Evolutionary conservation across 1,140 invertebrate genomes (phyloP).

Genomic region (Zeugodacus cucurbitae): DNA sequence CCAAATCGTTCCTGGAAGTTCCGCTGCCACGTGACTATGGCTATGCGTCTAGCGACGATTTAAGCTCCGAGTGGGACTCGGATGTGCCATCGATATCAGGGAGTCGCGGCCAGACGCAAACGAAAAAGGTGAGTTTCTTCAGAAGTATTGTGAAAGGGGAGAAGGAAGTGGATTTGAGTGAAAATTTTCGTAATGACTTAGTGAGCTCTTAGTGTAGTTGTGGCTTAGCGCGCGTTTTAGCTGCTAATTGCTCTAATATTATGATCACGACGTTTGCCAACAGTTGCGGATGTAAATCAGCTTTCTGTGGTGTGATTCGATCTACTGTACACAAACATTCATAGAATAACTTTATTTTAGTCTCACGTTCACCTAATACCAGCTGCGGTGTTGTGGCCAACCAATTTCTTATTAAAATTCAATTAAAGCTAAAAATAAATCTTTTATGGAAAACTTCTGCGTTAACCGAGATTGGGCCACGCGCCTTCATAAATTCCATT

Average conservation of each 20-base stretch:
- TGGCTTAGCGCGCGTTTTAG: no score
- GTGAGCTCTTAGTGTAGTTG: not conserved
- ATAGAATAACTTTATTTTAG: no score
- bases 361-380: no score
- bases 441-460: not conserved
- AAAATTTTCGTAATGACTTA: not conserved
- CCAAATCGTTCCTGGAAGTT: constrained; percentile 78
- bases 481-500: not conserved
- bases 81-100: constrained; percentile 70
- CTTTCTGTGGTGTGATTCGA: no score
- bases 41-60: constrained; percentile 86
- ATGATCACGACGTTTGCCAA: not conserved
- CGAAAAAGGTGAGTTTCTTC: constrained; percentile 55
- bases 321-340: no score
- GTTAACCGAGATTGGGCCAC: not conserved
- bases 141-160: not conserved
- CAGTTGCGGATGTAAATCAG: no score
- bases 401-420: no score
- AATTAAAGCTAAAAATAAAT: no score
- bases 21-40: constrained; percentile 80
- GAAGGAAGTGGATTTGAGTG: not conserved
- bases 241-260: not conserved
- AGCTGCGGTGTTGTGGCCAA: no score
- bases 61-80: constrained; percentile 90
- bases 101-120: constrained; percentile 42